Evolutionary conservation across 2,888 invertebrate genomes (phyloP).

Genomic region (Meliscaeva auricollis): DNA sequence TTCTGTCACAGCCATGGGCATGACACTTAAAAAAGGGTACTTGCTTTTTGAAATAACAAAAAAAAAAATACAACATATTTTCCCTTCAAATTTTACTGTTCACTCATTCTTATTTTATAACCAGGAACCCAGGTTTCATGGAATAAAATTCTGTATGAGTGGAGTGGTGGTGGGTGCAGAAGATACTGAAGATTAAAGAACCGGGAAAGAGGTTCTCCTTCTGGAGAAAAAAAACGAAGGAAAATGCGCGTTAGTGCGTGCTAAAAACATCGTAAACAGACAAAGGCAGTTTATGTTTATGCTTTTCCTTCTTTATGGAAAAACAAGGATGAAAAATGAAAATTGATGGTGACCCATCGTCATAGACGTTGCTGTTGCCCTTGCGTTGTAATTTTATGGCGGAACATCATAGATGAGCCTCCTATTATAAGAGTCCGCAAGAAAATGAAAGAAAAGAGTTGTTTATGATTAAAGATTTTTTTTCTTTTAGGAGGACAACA

Average conservation of each 20-base stretch:
- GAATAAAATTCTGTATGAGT: background rate
- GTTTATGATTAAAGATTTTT: constrained; percentile 69
- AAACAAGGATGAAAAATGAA: constrained; percentile 51
- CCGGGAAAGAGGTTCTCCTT: background rate
- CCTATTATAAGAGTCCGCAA: background rate
- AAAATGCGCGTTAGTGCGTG: constrained; percentile 71
- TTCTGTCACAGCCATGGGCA: constrained; percentile 8
- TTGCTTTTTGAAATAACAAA: constrained; percentile 34
- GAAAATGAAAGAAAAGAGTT: constrained; percentile 43
- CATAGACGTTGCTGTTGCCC: constrained; percentile 14
- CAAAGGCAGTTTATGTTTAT: background rate
- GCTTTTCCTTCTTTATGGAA: constrained; percentile 2
- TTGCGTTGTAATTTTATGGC: constrained; percentile 48
- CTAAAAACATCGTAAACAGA: constrained; percentile 73
- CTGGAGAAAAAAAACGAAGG: background rate
- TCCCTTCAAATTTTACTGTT: constrained; percentile 44
- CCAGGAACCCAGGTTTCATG: background rate
- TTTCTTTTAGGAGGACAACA: constrained; percentile 24
- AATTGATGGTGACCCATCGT: constrained; percentile 67
- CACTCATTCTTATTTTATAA: background rate
- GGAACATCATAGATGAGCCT: constrained; percentile 28
- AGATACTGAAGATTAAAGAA: background rate
- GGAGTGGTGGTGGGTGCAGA: background rate
- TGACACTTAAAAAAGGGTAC: constrained; percentile 50
- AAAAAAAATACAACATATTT: constrained; percentile 27